Base-by-base conservation (phyloP, 1,140 invertebrate genomes). In the Drosophila erecta region DNA sequence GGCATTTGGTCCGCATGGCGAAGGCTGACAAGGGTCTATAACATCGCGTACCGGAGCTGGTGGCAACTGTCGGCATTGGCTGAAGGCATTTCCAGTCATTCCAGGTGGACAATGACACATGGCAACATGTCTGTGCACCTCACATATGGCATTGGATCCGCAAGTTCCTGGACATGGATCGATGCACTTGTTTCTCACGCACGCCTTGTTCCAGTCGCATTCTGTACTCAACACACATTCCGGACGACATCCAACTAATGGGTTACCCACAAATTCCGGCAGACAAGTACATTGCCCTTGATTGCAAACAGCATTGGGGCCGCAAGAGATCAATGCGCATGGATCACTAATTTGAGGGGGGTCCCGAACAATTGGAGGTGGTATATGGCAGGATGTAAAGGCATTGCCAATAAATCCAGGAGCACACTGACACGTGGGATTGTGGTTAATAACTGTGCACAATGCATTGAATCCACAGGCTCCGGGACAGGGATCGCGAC, bases 191-290 rank as follows among this genome's bases (percentile, higher is more conserved):
- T 95, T 95, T 66, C 94, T 94, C 51, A 95, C 94, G 83, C 96
- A 97, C 3, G 96, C 95, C 90, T 94, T 95, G 43, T 94, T 93
- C 55, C 94, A 93, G 2, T 95, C 93, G 91, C 97, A 98, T 66
- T 98, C 97, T 2, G 96, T 95, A 90, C 96, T 97, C 81, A 96
- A 94, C 1, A 96, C 95, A 91, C 97, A 98, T 92, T 97, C 96
- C 15, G 96, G 96, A 67, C 96, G 92, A 91, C 97, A 97, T 4
- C 94, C 94, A 69, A 93, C 77, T 41, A 95, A 94, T 6, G 95
- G 95, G 90, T 95, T 94, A 33, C 96, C 96, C 65, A 95, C 95
- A 71, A 94, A 94, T 15, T 93, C 93, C 8, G 93, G 85, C 43
- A 94, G 93, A 89, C 95, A 96, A 8, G 49, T 73, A 51, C 91